Conservation (phyloP, 2,888 invertebrate species). For the Acrobasis repandana region DNA sequence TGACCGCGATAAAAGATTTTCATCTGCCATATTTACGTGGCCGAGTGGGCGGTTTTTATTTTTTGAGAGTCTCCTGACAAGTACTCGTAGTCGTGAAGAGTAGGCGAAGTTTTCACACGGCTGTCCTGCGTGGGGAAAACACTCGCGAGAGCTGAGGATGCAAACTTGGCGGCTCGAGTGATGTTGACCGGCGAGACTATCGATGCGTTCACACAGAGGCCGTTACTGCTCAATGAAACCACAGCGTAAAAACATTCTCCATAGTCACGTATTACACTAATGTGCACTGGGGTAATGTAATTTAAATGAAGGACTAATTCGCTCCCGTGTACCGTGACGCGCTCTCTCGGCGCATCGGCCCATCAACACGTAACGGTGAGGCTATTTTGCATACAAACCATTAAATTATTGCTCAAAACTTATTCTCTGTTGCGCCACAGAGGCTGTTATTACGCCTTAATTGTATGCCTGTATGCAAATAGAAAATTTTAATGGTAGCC, state of each 20-base stretch:
- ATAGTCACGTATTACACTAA: conserved; percentile 64
- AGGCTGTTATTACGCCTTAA: conserved; percentile 80
- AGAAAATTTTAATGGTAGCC: conserved; percentile 74
- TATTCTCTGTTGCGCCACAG: conserved; percentile 80
- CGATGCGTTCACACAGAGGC: conserved; percentile 54
- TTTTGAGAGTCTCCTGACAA: conserved; percentile 72
- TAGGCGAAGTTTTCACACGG: conserved; percentile 76
- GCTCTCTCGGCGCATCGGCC: conserved; percentile 72
- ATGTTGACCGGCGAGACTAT: conserved; percentile 54
- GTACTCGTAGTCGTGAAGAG: conserved; percentile 55
- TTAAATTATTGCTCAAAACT: conserved; percentile 83
- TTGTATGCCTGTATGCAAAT: conserved; percentile 80
- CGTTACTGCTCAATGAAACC: conserved; percentile 54
- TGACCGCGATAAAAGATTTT: conserved; percentile 83
- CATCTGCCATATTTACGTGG: conserved; percentile 82
- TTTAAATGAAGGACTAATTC: conserved; percentile 81
- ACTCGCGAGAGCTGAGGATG: conserved; percentile 41
- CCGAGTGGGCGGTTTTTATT: conserved; percentile 81
- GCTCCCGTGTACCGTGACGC: conserved; percentile 77
- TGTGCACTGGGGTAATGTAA: conserved; percentile 71
- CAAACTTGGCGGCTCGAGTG: conserved; percentile 43
- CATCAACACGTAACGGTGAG: conserved; percentile 80
- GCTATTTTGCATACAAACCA: conserved; percentile 82
- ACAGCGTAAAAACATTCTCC: conserved; percentile 53
- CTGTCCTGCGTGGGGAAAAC: conserved; percentile 62